phyloP scores from a whole-genome alignment of 2,113 vertebrate species.

The Anser cygnoides region DNA sequence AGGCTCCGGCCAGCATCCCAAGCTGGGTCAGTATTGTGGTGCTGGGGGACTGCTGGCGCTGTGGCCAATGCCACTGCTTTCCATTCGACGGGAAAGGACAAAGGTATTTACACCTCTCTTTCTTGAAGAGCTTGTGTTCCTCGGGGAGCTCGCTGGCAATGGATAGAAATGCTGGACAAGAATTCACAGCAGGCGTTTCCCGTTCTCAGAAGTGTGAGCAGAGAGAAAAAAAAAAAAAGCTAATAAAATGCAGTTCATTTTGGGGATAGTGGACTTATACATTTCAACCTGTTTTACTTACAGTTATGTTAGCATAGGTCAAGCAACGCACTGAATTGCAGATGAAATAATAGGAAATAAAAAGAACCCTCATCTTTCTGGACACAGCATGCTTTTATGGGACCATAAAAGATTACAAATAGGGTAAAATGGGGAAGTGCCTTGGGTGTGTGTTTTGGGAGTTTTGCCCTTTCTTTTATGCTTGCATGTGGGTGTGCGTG shows the following conservation, averaged over 20 bases:
- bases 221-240: not conserved
- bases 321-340: not conserved
- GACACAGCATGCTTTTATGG: not conserved
- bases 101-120: not conserved
- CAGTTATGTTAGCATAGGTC: not conserved
- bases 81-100: not conserved
- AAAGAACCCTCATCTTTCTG: not conserved
- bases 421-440: not conserved
- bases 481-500: not conserved
- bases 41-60: rapidly evolving
- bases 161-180: not conserved
- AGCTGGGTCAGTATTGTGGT: not conserved
- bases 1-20: not conserved
- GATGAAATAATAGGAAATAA: not conserved
- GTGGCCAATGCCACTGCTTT: not conserved
- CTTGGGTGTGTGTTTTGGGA: not conserved
- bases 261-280: not conserved
- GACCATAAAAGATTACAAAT: not conserved
- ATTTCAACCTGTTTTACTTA: not conserved
- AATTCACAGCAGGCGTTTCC: slow-evolving; percentile 34
- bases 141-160: not conserved
- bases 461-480: not conserved
- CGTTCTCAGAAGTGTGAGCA: slow-evolving; percentile 1
- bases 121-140: not conserved
- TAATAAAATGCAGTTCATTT: not conserved